Evolutionary conservation across 2,888 invertebrate species (phyloP), one percentile per base, ranked within the genome.

Genomic region (Notodonta ziczac): DNA sequence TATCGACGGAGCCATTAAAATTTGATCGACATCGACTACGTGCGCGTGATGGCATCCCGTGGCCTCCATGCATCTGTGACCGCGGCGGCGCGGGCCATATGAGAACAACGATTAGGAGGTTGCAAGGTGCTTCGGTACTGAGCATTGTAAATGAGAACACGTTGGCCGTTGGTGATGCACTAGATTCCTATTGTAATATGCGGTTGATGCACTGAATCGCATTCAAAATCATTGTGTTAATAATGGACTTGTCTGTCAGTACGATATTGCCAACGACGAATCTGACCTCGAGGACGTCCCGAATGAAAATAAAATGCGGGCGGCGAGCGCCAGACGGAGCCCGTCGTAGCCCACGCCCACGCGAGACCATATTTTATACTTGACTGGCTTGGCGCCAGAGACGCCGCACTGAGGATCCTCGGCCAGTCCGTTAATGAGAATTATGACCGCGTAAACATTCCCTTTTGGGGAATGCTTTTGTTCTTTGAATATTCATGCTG

Each of bases 361-460:
- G 70, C 76, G 73, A 75, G 69, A 81, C 79, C 80, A 81, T 85
- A 87, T 89, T 89, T 88, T 84, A 76, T 83, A 83, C 77, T 73
- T 73, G 79, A 79, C 83, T 89, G 87, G 88, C 89, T 73, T 74
- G 75, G 76, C 82, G 89, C 89, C 90, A 87, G 78, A 69, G 64
- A 48, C 67, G 58, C 55, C 63, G 63, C 63, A 66, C 63, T 65
- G 73, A 73, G 69, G 74, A 77, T 81, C 78, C 68, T 63, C 72
- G 70, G 72, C 70, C 66, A 67, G 66, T 58, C 67, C 68, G 80
- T 77, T 82, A 83, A 84, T 80, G 81, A 85, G 79, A 84, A 69
- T 87, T 83, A 85, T 80, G 80, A 77, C 73, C 73, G 77, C 72
- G 83, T 88, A 86, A 87, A 87, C 83, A 85, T 89, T 83, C 81